Base-by-base conservation (phyloP, 2,113 vertebrate genomes). In the Phycodurus eques region DNA sequence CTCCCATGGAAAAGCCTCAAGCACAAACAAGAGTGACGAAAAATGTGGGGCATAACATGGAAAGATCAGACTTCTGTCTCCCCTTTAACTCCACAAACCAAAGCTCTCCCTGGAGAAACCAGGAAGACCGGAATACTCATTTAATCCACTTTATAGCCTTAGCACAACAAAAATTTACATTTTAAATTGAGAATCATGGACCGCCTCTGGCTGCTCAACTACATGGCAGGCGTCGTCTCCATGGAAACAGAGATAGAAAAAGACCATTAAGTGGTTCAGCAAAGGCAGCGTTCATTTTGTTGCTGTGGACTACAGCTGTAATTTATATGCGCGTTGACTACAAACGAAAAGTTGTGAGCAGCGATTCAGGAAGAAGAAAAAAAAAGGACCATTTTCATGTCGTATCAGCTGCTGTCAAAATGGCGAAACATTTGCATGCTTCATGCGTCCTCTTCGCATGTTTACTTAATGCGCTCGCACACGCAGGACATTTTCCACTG, bases 401-500 rank as follows among this genome's bases (percentile, higher is more conserved):
- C 8, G 31, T 81, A 83, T 83, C 47, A 74, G 72, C 70, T 61
- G 77, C 6, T 0, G 20, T 54, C 4, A 54, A 79, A 82, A 78
- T 5, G 59, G 71, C 43, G 57, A 70, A 78, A 78, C 62, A 76
- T 78, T 75, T 71, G 76, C 72, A 71, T 71, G 62, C 61, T 73
- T 67, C 68, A 59, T 67, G 70, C 75, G 66, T 33, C 90, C 93
- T 88, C 93, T 93, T 93, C 88, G 88, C 94, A 94, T 93, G 93
- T 93, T 94, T 95, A 94, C 93, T 95, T 93, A 95, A 95, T 93
- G 92, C 92, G 94, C 91, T 91, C 92, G 63, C 88, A 91, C 92
- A 94, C 49, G 44, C 88, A 93, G 93, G 91, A 90, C 86, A 88
- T 93, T 94, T 90, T 90, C 92, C 92, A 81, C 91, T 77, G 90